Evolutionary conservation across 2,888 invertebrate genomes (phyloP).

Genomic region (Pandemis corylana): DNA sequence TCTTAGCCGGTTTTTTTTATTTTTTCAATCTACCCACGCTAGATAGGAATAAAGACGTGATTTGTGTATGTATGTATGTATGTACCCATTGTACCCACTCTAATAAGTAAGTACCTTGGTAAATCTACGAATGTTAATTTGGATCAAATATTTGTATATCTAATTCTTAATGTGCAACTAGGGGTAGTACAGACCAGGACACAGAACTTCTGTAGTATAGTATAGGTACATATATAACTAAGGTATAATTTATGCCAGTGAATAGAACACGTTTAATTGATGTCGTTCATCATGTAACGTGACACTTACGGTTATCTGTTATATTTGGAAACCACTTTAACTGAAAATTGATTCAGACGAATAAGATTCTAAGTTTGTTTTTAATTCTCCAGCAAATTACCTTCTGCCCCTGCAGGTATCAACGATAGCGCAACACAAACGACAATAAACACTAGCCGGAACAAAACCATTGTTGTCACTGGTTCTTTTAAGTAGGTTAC

Average conservation of each 20-base stretch:
- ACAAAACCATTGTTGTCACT: conserved; percentile 40
- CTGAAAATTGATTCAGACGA: background rate
- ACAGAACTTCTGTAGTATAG: background rate
- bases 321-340: too few relatives aligned
- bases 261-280: background rate
- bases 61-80: too few relatives aligned
- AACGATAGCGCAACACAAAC: conserved; percentile 2
- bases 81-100: too few relatives aligned
- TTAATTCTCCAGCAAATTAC: conserved; percentile 26
- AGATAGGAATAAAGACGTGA: too few relatives aligned
- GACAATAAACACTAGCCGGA: conserved; percentile 42
- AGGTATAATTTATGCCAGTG: background rate
- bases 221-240: background rate
- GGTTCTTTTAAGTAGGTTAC: background rate
- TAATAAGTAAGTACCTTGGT: too few relatives aligned
- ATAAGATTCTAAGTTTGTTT: conserved; percentile 21
- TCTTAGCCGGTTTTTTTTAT: too few relatives aligned
- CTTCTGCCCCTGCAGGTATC: conserved; percentile 40
- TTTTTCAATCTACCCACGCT: too few relatives aligned
- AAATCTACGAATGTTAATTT: too few relatives aligned
- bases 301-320: too few relatives aligned
- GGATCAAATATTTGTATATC: too few relatives aligned
- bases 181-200: background rate
- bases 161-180: too few relatives aligned
- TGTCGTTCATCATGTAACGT: background rate